A percentile compares a stretch with the other conserved stretches of the same genome.
These are phyloP conservation scores for Piscicola geometra DNA, from an alignment of 2,888 invertebrate species.

Conservation along the genomic window DNA sequence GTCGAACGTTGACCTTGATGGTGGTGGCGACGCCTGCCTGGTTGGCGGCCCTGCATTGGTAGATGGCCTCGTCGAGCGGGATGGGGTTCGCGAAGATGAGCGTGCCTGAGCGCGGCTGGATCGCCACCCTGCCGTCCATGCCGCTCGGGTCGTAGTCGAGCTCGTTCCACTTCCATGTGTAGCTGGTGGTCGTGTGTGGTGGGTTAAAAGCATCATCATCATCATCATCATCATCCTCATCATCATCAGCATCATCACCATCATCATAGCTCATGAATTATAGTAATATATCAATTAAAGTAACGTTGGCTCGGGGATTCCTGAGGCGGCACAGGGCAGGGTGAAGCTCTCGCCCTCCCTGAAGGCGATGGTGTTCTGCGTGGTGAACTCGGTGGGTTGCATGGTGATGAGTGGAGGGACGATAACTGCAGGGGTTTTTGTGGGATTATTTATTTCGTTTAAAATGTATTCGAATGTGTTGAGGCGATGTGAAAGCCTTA, in stretches of 20 bases:
- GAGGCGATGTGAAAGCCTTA: too few relatives aligned
- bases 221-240: background rate
- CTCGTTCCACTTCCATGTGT: conserved; percentile 44
- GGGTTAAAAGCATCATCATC: too few relatives aligned
- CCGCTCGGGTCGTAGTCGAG: conserved; percentile 81
- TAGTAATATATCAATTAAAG: conserved; percentile 54
- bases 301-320: conserved; percentile 88
- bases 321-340: conserved; percentile 92
- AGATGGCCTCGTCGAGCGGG: conserved; percentile 87
- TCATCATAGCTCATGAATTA: too few relatives aligned
- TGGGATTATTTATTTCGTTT: too few relatives aligned
- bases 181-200: conserved; percentile 35
- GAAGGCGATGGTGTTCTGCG: conserved; percentile 74
- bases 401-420: conserved; percentile 86
- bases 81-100: conserved; percentile 81
- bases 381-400: conserved; percentile 66
- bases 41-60: conserved; percentile 78
- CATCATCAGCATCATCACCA: too few relatives aligned
- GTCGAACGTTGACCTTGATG: conserved; percentile 39
- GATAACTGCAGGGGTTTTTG: conserved; percentile 45
- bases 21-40: conserved; percentile 40
- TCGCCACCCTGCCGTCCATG: conserved; percentile 87
- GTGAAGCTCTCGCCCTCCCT: conserved; percentile 74
- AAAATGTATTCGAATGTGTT: too few relatives aligned
- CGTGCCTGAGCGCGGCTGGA: conserved; percentile 82